A percentile compares a stretch with the other conserved stretches of the same genome.
Evolutionary conservation across 2,113 vertebrate genomes (phyloP).

Genomic region (Prochilodus magdalenae): DNA sequence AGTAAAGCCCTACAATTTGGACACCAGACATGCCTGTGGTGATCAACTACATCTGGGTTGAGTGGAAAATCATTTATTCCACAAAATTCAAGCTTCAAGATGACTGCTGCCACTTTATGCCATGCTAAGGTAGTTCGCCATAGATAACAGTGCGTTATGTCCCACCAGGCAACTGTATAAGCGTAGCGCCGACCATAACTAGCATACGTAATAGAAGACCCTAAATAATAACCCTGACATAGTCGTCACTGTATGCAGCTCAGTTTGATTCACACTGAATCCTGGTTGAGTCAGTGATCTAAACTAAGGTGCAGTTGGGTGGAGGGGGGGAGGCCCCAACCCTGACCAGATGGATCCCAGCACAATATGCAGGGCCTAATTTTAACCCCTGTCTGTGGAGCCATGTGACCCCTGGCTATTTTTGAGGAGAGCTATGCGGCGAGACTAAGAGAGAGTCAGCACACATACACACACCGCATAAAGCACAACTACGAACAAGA

Average conservation of each 20-base stretch:
- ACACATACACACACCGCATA: conserved; percentile 57
- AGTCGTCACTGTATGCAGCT: not conserved
- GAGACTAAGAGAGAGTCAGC: conserved; percentile 67
- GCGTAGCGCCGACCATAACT: no score
- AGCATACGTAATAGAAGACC: no score
- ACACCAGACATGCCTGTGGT: no score
- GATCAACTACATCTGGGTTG: no score
- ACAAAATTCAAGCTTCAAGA: no score
- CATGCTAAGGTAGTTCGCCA: no score
- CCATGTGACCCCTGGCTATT: conserved; percentile 79
- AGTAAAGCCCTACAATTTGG: no score
- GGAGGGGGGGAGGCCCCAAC: conserved; percentile 22
- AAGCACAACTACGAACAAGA: not conserved
- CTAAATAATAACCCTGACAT: no score
- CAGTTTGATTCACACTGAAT: not conserved
- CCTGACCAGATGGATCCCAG: conserved; percentile 56
- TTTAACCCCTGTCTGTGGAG: conserved; percentile 69
- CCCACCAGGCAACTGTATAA: no score
- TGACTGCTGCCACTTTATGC: no score
- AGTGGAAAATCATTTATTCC: no score
- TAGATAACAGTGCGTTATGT: no score
- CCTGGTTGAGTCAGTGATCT: not conserved
- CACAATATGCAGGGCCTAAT: conserved; percentile 64
- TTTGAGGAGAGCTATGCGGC: conserved; percentile 70
- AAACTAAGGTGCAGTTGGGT: not conserved